phyloP scores from a whole-genome alignment of 2,888 invertebrate genomes.

The Halictus quadricinctus region DNA sequence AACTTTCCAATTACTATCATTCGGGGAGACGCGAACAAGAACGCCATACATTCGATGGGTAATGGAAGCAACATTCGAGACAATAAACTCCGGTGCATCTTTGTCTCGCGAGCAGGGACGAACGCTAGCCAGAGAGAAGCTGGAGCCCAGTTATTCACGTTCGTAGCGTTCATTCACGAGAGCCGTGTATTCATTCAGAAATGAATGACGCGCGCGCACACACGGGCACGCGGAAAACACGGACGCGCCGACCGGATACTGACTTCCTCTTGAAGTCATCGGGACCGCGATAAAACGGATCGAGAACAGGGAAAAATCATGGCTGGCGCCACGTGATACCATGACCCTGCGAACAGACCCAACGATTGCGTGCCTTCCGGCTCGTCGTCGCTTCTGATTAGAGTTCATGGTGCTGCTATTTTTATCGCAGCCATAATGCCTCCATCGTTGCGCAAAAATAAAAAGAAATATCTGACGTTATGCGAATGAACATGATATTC shows the following conservation, averaged over 20 bases:
- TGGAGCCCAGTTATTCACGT: constrained; percentile 8
- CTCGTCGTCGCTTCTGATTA: constrained; percentile 22
- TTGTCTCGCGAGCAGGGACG: neutral
- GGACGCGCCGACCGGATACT: constrained; percentile 48
- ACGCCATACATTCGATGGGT: neutral
- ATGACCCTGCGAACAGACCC: constrained; percentile 25
- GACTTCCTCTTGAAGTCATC: constrained; percentile 61
- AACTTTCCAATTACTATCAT: neutral
- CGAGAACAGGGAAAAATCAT: constrained; percentile 32
- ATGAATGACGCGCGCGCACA: constrained; percentile 37
- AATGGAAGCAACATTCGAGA: neutral
- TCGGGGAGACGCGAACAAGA: neutral
- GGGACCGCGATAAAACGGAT: constrained; percentile 59
- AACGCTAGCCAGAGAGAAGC: neutral
- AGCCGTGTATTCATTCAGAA: constrained; percentile 54
- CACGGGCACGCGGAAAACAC: neutral
- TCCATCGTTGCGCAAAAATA: neutral
- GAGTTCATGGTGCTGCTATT: constrained; percentile 1
- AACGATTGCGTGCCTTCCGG: constrained; percentile 42
- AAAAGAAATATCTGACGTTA: neutral
- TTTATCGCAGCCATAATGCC: neutral
- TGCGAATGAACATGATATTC: neutral
- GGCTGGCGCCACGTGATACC: constrained; percentile 38
- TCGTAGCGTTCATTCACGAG: constrained; percentile 51
- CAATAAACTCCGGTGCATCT: neutral